Evolutionary conservation across 2,888 invertebrate species (phyloP).

Genomic region (Nomada ferruginata): DNA sequence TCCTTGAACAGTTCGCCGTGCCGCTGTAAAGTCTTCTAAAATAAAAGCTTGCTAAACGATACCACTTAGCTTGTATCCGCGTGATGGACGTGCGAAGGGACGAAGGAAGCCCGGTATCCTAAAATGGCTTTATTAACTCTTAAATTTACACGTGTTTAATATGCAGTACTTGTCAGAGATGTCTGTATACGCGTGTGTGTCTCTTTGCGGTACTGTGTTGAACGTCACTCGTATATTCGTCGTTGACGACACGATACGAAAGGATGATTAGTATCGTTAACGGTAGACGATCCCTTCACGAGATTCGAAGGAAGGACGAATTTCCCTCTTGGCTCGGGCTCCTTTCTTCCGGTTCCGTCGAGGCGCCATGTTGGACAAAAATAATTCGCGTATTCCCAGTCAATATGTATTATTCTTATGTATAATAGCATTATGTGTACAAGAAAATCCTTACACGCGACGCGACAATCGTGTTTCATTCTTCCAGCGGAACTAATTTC

Average conservation of each 20-base stretch:
- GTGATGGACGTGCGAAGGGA: background rate
- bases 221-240: constrained; percentile 56
- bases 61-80: background rate
- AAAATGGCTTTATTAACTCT: constrained; percentile 83
- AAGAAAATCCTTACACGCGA: constrained; percentile 64
- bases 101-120: constrained; percentile 68
- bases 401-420: constrained; percentile 39
- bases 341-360: constrained; percentile 25
- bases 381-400: constrained; percentile 70
- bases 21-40: too few relatives aligned
- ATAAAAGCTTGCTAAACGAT: background rate
- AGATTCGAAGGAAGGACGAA: constrained; percentile 19
- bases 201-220: constrained; percentile 61
- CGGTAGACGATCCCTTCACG: background rate
- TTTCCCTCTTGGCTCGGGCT: constrained; percentile 7
- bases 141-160: constrained; percentile 82
- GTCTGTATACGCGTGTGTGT: constrained; percentile 74
- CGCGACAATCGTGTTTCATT: constrained; percentile 29
- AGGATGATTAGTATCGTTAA: constrained; percentile 18
- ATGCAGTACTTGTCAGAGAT: constrained; percentile 79
- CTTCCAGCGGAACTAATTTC: constrained; percentile 31
- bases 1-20: too few relatives aligned
- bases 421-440: constrained; percentile 59
- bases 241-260: constrained; percentile 38
- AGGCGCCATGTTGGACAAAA: constrained; percentile 63